Conservation (phyloP, 64 coral and sea anemone genomes). For the Porites lutea region DNA sequence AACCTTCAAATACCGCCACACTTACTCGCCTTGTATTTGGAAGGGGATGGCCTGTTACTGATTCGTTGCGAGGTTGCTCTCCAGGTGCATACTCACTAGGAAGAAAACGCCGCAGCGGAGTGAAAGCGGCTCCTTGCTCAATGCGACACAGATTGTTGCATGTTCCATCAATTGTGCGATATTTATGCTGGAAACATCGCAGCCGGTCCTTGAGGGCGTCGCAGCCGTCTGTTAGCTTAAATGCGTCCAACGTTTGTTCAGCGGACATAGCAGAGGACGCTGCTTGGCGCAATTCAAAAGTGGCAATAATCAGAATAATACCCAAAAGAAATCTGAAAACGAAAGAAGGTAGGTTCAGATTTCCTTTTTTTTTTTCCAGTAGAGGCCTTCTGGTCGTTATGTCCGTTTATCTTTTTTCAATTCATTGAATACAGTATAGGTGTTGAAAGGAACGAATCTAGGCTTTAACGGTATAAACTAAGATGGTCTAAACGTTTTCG, state of each 20-base stretch:
- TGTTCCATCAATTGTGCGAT: constrained; percentile 12
- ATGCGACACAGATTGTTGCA: constrained; percentile 23
- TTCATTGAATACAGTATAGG: too few relatives aligned
- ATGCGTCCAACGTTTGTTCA: not conserved
- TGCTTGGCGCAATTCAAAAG: not conserved
- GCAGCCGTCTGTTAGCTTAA: not conserved
- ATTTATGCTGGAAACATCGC: not conserved
- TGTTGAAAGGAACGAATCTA: too few relatives aligned
- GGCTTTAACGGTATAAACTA: too few relatives aligned
- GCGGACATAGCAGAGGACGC: not conserved
- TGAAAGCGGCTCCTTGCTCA: not conserved
- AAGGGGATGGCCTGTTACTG: not conserved
- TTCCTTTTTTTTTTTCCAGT: too few relatives aligned
- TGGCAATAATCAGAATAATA: not conserved
- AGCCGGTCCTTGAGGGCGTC: not conserved
- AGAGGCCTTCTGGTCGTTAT: too few relatives aligned
- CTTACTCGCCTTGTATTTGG: not conserved
- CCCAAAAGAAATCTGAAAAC: not conserved
- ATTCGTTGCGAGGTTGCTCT: not conserved
- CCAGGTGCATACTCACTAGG: not conserved
- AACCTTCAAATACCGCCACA: not conserved
- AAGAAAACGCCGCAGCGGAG: not conserved
- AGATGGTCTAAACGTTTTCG: too few relatives aligned
- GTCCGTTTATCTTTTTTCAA: too few relatives aligned
- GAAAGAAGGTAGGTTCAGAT: too few relatives aligned